Base-by-base conservation (phyloP, 2,888 invertebrate genomes). In the Electrophaes corylata region DNA sequence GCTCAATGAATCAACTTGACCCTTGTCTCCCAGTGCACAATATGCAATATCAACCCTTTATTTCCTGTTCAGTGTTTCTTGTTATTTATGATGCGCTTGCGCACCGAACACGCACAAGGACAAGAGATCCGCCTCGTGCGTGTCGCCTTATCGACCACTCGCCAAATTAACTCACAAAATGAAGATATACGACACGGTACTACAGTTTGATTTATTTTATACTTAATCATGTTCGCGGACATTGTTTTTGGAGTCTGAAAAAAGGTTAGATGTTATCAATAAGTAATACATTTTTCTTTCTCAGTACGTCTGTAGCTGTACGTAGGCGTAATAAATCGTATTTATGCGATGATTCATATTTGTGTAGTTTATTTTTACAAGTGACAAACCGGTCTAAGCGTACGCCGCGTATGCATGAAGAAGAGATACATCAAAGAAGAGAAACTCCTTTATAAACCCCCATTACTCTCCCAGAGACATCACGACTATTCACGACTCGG, bases 151-250 rank as follows among this genome's bases (percentile, higher is more conserved):
- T 86, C 86, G 75, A 73, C 57, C 70, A 72, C 69, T 76, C 77
- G 73, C 83, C 83, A 84, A 88, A 86, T 88, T 86, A 86, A 88
- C 76, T 71, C 76, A 68, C 79, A 73, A 84, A 79, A 86, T 86
- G 84, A 87, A 87, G 86, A 83, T 81, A 78, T 82, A 81, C 77
- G 80, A 77, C 79, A 71, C 67, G 69, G 71, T 71, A 65, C 69
- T 69, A 69, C 68, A 66, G 70, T 66, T 66, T 64, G 67, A 74
- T 73, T 79, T 78, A 81, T 78, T 76, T 72, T 49, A 54, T 63
- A 56, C 57, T 60, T 62, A 64, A 66, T 62, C 58, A 44, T 60
- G 60, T 60, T 59, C 48, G 51, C 55, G 51, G 51, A 50, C 55
- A 60, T 47, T 60, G 60, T 60, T 60, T 59, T 51, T 51, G 55